These are phyloP conservation scores for Engystomops pustulosus DNA, from an alignment of 2,113 vertebrate species.

Conservation along the genomic window DNA sequence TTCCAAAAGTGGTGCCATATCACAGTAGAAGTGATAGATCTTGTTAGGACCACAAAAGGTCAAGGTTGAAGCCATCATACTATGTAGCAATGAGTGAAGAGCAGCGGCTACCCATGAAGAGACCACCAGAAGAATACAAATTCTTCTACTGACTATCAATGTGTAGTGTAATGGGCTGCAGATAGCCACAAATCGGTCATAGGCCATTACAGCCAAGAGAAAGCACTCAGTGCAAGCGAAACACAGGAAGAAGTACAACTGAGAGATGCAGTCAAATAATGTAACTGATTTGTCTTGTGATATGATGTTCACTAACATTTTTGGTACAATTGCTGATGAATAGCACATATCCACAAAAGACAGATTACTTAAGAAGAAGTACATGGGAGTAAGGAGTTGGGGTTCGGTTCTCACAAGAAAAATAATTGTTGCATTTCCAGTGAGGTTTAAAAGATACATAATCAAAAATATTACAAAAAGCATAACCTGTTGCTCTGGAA, in stretches of 20 bases:
- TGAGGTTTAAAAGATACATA: conserved; percentile 30
- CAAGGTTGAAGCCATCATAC: conserved; percentile 16
- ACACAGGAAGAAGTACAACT: conserved; percentile 33
- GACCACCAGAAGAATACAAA: conserved; percentile 29
- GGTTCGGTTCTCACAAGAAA: neutral
- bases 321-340: conserved; percentile 40
- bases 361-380: conserved; percentile 40
- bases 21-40: conserved; percentile 51
- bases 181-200: conserved; percentile 39
- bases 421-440: conserved; percentile 24
- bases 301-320: conserved; percentile 30
- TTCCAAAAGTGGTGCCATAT: conserved; percentile 38
- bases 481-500: neutral
- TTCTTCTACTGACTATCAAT: conserved; percentile 24
- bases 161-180: conserved; percentile 55
- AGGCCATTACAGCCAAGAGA: conserved; percentile 58
- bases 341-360: conserved; percentile 48
- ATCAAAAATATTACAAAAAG: conserved; percentile 23
- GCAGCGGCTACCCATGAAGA: conserved; percentile 30
- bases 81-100: conserved; percentile 35
- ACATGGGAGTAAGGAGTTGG: conserved; percentile 40
- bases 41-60: conserved; percentile 38
- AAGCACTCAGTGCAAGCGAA: conserved; percentile 42
- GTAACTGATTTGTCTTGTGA: neutral
- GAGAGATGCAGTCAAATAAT: conserved; percentile 5